A percentile compares a stretch with the other conserved stretches of the same genome.
phyloP scores from a whole-genome alignment of 2,797 vertebrate genomes.

The Jordanella pulchra region DNA sequence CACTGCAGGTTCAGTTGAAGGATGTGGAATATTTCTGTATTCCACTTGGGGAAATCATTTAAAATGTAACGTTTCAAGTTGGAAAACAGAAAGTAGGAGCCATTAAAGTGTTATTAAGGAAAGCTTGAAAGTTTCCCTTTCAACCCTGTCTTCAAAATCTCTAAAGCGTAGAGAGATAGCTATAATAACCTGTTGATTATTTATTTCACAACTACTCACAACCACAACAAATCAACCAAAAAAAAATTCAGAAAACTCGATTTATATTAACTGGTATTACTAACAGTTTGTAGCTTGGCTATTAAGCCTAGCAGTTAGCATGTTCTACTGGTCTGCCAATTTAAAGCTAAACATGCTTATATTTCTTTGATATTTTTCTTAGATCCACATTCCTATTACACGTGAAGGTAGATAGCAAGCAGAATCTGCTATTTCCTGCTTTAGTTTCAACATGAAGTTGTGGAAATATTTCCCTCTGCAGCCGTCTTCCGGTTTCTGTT shows the following conservation, averaged over 20 bases:
- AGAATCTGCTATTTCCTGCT: background rate
- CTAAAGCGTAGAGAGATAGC: background rate
- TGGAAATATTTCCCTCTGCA: background rate
- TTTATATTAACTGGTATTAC: background rate
- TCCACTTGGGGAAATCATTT: background rate
- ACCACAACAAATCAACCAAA: no score
- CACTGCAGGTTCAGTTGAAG: background rate
- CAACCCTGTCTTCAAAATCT: background rate
- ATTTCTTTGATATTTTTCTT: background rate
- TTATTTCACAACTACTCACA: background rate
- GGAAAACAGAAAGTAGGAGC: background rate
- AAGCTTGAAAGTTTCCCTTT: background rate
- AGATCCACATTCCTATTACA: background rate
- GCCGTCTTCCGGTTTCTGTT: background rate
- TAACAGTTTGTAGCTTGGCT: background rate
- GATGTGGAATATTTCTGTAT: background rate
- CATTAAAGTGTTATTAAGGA: background rate
- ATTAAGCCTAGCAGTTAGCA: background rate
- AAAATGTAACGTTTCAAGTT: background rate
- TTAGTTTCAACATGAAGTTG: background rate
- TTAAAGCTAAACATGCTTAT: background rate
- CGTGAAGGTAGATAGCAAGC: background rate
- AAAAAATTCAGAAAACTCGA: background rate
- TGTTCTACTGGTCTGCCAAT: background rate
- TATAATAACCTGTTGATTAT: background rate